Evolutionary conservation across 2,888 invertebrate species (phyloP).

Genomic region (Ichneumoninae sp.): DNA sequence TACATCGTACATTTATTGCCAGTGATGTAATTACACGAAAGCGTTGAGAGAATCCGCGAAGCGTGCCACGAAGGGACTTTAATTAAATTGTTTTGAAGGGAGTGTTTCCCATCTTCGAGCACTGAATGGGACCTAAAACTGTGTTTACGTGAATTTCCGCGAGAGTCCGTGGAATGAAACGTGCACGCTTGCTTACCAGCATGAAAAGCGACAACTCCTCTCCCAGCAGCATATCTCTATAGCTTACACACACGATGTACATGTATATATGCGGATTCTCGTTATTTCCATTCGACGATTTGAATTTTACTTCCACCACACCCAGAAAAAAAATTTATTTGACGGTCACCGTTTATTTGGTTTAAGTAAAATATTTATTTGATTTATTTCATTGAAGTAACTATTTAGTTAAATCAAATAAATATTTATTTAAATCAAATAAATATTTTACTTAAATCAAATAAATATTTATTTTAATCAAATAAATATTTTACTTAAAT

Average conservation of each 20-base stretch:
- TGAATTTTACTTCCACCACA: constrained; percentile 14
- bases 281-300: constrained; percentile 41
- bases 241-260: constrained; percentile 16
- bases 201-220: constrained; percentile 81
- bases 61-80: neutral
- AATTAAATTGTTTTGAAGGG: neutral
- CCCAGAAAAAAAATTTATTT: too few species aligned
- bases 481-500: too few species aligned
- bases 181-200: constrained; percentile 76
- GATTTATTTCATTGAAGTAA: too few species aligned
- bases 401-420: too few species aligned
- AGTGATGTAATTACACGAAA: neutral
- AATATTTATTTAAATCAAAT: too few species aligned
- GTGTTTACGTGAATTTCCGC: neutral
- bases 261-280: constrained; percentile 20
- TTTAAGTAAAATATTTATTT: too few species aligned
- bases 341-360: too few species aligned
- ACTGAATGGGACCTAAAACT: neutral
- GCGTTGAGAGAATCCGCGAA: neutral
- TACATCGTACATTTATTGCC: neutral
- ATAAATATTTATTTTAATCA: too few species aligned
- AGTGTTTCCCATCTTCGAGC: neutral
- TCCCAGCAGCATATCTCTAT: constrained; percentile 85
- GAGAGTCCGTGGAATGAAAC: constrained; percentile 5
- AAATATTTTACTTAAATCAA: too few species aligned